Percentiles rank a stretch among this genome's conserved stretches.
phyloP scores from a whole-genome alignment of 2,113 vertebrate genomes.

The Suncus etruscus region DNA sequence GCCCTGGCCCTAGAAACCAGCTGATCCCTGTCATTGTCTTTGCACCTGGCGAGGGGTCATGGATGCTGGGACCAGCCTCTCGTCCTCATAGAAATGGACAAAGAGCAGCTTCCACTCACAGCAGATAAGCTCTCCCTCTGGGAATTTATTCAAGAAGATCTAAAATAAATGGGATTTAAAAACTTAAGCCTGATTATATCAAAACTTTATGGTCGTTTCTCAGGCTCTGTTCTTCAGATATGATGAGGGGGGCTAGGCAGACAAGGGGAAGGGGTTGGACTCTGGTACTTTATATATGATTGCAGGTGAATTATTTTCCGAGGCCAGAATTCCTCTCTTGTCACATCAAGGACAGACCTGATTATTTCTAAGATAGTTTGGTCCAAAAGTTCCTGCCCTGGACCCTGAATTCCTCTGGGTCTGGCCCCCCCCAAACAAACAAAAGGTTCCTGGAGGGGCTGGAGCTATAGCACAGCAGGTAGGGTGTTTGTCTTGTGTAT shows the following conservation, averaged over 20 bases:
- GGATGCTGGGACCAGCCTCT: background rate
- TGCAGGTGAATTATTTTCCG: background rate
- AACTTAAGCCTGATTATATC: background rate
- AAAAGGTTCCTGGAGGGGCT: no score
- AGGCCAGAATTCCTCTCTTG: background rate
- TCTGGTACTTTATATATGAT: background rate
- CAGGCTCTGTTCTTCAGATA: background rate
- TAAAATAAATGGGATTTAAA: slow-evolving; percentile 43
- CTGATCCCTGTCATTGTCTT: background rate
- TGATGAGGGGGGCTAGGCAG: background rate
- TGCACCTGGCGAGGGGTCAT: background rate
- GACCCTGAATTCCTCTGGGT: no score
- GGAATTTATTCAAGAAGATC: background rate
- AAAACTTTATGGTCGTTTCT: slow-evolving; percentile 10
- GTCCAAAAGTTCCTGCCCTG: no score
- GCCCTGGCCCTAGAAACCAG: background rate
- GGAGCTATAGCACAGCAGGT: no score
- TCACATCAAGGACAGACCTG: background rate
- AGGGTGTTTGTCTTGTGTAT: no score
- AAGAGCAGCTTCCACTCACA: background rate
- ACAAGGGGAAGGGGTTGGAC: background rate
- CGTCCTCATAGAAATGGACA: background rate
- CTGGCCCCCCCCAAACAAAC: no score
- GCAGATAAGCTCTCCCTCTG: background rate
- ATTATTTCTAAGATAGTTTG: background rate